phyloP scores from a whole-genome alignment of 1,140 invertebrate species.

The Meloidogyne hapla region DNA sequence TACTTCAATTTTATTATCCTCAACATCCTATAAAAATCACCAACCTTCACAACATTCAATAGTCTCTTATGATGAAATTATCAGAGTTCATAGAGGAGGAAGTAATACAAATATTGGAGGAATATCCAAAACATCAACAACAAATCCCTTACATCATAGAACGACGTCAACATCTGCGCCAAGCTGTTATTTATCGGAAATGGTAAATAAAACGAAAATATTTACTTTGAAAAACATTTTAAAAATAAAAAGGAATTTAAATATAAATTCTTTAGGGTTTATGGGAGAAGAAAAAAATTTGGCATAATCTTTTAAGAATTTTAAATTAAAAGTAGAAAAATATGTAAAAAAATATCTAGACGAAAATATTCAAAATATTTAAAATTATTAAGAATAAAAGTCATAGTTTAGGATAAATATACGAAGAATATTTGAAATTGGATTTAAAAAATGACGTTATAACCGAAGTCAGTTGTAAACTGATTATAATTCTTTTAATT shows the following conservation, averaged over 20 bases:
- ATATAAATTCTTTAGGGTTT: not conserved
- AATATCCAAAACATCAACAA: not conserved
- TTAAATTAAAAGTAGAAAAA: too few species aligned
- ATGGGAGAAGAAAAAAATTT: too few species aligned
- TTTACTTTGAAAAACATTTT: not conserved
- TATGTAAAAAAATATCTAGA: too few species aligned
- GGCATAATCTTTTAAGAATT: too few species aligned
- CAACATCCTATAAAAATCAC: not conserved
- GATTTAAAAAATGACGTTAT: too few species aligned
- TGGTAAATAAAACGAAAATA: not conserved
- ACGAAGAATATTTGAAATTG: too few species aligned
- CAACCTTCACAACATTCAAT: conserved; percentile 6
- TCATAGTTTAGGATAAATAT: too few species aligned
- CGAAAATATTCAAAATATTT: too few species aligned
- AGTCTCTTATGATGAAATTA: not conserved
- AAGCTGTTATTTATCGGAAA: not conserved
- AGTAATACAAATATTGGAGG: conserved; percentile 5
- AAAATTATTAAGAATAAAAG: too few species aligned
- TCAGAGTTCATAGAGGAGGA: conserved; percentile 18
- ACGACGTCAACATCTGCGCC: not conserved
- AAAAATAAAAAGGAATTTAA: not conserved
- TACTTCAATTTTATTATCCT: conserved; percentile 3
- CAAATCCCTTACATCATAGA: not conserved
- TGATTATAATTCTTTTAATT: too few species aligned
- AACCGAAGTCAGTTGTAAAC: too few species aligned